Conservation (phyloP, 2,797 vertebrate genomes). For the Chrysocyon brachyurus region DNA sequence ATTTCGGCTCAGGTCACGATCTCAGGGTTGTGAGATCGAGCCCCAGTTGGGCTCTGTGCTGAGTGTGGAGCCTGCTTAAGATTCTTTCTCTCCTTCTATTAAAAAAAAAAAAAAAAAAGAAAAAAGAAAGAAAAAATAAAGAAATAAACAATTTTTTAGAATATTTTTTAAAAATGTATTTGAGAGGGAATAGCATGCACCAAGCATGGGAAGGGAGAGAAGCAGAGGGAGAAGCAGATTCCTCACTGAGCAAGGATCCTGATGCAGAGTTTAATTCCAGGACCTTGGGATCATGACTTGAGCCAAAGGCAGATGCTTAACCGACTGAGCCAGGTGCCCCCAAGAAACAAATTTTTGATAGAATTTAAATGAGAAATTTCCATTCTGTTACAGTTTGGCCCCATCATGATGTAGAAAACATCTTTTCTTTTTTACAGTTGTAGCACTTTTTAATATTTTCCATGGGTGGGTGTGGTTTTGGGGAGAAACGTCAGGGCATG, state of each 20-base stretch:
- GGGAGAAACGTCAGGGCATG: neutral
- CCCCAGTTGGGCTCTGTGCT: neutral
- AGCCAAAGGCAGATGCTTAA: neutral
- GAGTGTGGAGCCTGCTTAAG: neutral
- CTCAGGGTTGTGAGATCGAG: neutral
- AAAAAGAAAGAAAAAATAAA: neutral
- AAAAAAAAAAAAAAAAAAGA: no score
- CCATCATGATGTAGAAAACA: conserved; percentile 8
- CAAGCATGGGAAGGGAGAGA: neutral
- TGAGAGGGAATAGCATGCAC: neutral
- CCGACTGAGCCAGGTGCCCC: neutral
- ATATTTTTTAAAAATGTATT: neutral
- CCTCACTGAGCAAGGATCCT: neutral
- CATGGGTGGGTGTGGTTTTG: neutral
- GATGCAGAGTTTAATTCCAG: neutral
- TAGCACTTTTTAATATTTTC: conserved; percentile 18
- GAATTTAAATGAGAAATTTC: conserved; percentile 45
- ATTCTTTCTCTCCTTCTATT: neutral
- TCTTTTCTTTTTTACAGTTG: neutral
- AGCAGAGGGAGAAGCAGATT: neutral
- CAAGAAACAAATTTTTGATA: conserved; percentile 37
- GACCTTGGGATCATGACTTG: neutral
- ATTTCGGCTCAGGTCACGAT: neutral
- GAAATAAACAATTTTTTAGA: neutral
- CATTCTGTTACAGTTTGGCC: neutral